Evolutionary conservation across 2,888 invertebrate species (phyloP), one percentile per base, ranked within the genome.

Genomic region (Auanema freiburgensis): DNA sequence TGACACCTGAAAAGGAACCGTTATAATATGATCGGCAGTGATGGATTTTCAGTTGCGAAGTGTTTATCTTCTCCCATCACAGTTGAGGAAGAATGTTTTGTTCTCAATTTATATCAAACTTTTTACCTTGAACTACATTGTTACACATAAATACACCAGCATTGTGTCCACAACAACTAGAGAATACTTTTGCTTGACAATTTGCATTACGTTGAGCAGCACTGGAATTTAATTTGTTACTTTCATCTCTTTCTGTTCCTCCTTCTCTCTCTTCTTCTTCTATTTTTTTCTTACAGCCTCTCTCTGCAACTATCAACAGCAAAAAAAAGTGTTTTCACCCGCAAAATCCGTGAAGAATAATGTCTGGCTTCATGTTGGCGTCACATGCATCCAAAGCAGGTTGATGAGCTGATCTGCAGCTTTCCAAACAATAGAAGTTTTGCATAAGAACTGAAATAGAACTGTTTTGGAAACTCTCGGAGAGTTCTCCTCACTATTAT

Each of bases 351-450:
- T 55, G 25, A 11, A 25, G 10, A 14, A 24, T 16, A 40, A 72
- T 60, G 40, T 66, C 59, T 14, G 60, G 59, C 42, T 33, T 57
- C 12, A 65, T 57, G 21, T 61, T 61, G 4, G 59, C 65, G 6
- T 61, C 57, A 43, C 72, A 72, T 2, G 57, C 55, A 49, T 72
- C 72, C 21, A 72, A 60, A 24, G 65, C 60, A 16, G 64, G 57
- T 42, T 68, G 59, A 44, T 70, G 65, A 6, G 63, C 50, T 25
- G 67, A 66, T 23, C 69, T 57, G 33, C 69, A 70, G 56, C 64
- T 66, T 1, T 66, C 70, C 40, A 72, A 67, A 60, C 72, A 72
- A 57, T 72, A 72, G 61, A 72, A 70, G 44, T 72, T 68, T 43
- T 64, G 59, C 65, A 66, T 72, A 2, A 65, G 62, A 41, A 70